Conservation (phyloP, 1,140 invertebrate species). For the Oryzaephilus surinamensis region DNA sequence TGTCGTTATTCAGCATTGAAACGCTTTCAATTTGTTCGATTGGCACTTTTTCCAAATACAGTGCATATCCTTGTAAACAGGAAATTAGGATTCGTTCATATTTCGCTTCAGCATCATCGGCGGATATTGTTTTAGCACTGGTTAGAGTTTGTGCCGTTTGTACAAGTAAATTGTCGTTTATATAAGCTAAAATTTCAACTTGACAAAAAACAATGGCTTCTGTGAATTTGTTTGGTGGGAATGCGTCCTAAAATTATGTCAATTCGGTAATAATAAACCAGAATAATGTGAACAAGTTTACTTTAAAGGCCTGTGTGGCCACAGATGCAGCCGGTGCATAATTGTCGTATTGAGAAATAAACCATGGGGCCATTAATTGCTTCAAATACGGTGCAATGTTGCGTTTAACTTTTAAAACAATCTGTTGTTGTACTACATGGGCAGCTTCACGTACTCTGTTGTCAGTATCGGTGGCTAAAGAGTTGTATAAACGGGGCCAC, state of each 20-base stretch:
- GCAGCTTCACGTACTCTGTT: constrained; percentile 67
- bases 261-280: not conserved
- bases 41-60: constrained; percentile 47
- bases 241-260: constrained; percentile 45
- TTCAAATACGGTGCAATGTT: constrained; percentile 70
- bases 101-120: constrained; percentile 63
- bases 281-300: constrained; percentile 23
- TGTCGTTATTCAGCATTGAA: constrained; percentile 39
- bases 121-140: constrained; percentile 41
- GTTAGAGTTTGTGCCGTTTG: constrained; percentile 51
- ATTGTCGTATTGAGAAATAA: constrained; percentile 68
- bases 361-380: constrained; percentile 61
- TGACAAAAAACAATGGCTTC: constrained; percentile 69
- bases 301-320: constrained; percentile 58
- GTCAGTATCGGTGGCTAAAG: constrained; percentile 63
- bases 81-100: constrained; percentile 56
- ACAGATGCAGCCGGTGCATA: constrained; percentile 67
- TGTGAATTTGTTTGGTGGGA: constrained; percentile 55
- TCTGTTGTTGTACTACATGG: constrained; percentile 53
- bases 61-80: constrained; percentile 54
- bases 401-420: constrained; percentile 57
- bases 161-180: constrained; percentile 56
- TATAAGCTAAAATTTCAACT: constrained; percentile 61
- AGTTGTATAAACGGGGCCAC: constrained; percentile 68
- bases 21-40: constrained; percentile 41